Conservation (phyloP, 2,113 vertebrate genomes). For the Macaca mulatta region DNA sequence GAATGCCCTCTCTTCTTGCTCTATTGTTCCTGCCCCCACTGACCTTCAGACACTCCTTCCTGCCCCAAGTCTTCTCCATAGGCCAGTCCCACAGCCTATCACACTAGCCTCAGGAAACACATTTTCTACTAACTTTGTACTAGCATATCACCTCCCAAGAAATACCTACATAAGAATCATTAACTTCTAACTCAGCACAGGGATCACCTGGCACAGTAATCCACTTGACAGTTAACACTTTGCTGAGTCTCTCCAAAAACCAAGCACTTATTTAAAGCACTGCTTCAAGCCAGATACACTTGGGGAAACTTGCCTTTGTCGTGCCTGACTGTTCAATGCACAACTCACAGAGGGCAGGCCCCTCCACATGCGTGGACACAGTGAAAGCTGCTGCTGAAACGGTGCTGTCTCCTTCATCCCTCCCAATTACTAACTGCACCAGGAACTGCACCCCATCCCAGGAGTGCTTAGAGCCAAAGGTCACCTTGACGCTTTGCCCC, state of each 20-base stretch:
- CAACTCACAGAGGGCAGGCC: neutral
- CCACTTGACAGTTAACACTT: neutral
- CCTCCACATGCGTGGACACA: rapidly evolving
- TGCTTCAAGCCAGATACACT: neutral
- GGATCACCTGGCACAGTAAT: neutral
- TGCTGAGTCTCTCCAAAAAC: neutral
- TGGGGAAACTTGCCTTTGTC: rapidly evolving
- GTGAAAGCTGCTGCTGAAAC: neutral
- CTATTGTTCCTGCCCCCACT: neutral
- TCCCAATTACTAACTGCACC: neutral
- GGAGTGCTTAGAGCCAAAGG: neutral
- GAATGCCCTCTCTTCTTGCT: too few species aligned
- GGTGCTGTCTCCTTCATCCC: neutral
- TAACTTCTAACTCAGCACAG: neutral
- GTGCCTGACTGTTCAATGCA: neutral
- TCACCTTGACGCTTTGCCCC: neutral
- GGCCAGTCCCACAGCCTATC: neutral
- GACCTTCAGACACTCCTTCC: neutral
- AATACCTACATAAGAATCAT: neutral
- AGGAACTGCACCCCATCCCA: neutral
- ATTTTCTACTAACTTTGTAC: neutral
- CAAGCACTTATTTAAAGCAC: neutral
- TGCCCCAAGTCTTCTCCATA: neutral
- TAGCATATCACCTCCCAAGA: neutral
- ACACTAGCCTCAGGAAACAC: neutral